Evolutionary conservation across 2,113 vertebrate genomes (phyloP).

Genomic region (Xiphophorus couchianus): DNA sequence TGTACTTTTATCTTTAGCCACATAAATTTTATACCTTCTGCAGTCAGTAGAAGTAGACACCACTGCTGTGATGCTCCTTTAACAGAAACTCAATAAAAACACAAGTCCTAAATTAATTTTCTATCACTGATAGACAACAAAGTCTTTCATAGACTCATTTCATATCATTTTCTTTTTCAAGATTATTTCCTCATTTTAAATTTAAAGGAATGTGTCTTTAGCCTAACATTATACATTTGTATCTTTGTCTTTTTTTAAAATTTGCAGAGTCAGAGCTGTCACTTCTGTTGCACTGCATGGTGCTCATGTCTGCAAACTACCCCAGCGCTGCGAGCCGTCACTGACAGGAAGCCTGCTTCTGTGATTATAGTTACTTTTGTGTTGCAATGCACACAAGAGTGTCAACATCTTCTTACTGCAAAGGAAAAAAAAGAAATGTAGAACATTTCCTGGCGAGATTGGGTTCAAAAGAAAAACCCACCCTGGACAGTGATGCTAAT

Average conservation of each 20-base stretch:
- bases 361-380: background rate
- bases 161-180: too few relatives aligned
- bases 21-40: background rate
- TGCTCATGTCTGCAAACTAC: constrained; percentile 90
- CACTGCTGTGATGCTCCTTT: too few relatives aligned
- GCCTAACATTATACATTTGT: background rate
- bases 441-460: constrained; percentile 9
- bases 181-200: background rate
- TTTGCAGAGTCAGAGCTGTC: constrained; percentile 87
- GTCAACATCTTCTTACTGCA: constrained; percentile 18
- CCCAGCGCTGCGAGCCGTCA: constrained; percentile 6
- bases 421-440: constrained; percentile 2
- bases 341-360: constrained; percentile 54
- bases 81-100: too few relatives aligned
- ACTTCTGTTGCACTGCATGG: constrained; percentile 88
- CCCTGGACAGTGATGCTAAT: background rate
- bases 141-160: too few relatives aligned
- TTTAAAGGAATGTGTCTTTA: background rate
- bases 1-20: background rate
- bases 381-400: constrained; percentile 4
- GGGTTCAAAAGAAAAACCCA: background rate
- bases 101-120: too few relatives aligned
- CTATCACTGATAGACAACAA: too few relatives aligned
- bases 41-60: background rate
- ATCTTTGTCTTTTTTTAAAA: constrained; percentile 11